Evolutionary conservation across 2,888 invertebrate genomes (phyloP).

Genomic region (Augiades crinisus): DNA sequence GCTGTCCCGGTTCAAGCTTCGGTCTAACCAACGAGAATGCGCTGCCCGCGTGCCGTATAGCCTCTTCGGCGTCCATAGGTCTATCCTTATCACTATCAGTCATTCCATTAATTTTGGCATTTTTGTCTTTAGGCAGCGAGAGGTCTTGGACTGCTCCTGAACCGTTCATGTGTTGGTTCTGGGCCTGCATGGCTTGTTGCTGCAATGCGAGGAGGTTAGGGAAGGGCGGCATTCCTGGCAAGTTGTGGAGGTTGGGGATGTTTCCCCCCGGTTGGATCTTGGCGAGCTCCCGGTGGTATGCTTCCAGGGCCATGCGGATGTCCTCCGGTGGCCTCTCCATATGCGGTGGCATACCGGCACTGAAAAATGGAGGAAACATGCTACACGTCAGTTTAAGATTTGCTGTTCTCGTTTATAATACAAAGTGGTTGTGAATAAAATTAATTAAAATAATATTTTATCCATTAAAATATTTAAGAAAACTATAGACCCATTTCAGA

Average conservation of each 20-base stretch:
- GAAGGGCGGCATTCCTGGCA: constrained; percentile 81
- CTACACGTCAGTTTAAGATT: constrained; percentile 84
- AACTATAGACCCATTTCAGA: background rate
- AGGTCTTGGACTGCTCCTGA: constrained; percentile 89
- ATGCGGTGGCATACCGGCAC: constrained; percentile 84
- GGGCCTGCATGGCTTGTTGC: constrained; percentile 80
- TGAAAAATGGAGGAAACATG: constrained; percentile 93
- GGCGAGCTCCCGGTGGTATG: constrained; percentile 96
- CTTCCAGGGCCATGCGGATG: constrained; percentile 93
- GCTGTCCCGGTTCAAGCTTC: constrained; percentile 90
- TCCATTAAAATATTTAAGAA: too few species aligned
- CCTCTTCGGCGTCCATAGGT: constrained; percentile 83
- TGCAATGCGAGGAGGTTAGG: constrained; percentile 88
- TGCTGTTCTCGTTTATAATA: constrained; percentile 67
- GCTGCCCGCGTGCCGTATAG: constrained; percentile 88
- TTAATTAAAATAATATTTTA: background rate
- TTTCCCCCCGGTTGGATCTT: constrained; percentile 88
- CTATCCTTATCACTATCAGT: constrained; percentile 86
- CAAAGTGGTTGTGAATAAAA: too few species aligned
- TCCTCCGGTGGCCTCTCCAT: constrained; percentile 87
- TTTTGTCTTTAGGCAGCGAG: constrained; percentile 90
- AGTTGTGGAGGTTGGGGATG: constrained; percentile 79
- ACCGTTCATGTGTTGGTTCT: constrained; percentile 82
- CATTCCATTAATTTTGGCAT: constrained; percentile 83
- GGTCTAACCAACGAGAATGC: constrained; percentile 94